Evolutionary conservation across 2,113 vertebrate genomes (phyloP).

Genomic region (Archilochus colubris): DNA sequence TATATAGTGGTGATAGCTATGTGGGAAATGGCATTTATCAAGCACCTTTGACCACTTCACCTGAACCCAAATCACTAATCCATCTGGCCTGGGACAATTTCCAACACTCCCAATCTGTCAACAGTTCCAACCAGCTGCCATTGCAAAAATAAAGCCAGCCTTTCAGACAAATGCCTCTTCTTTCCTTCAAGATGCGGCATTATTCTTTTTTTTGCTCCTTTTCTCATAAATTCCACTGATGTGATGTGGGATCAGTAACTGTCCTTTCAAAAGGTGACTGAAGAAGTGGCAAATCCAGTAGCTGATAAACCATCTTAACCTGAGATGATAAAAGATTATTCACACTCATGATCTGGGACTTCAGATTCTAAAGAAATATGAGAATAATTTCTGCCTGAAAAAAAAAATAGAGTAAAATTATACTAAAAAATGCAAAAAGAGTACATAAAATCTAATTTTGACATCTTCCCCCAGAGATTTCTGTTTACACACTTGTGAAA

Average conservation of each 20-base stretch:
- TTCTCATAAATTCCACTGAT: constrained; percentile 16
- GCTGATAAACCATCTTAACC: constrained; percentile 37
- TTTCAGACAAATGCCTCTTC: constrained; percentile 7
- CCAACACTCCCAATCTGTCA: constrained; percentile 43
- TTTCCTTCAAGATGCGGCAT: background rate
- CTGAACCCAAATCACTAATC: constrained; percentile 29
- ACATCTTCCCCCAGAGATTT: background rate
- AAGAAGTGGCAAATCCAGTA: constrained; percentile 32
- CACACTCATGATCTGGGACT: background rate
- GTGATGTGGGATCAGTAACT: background rate
- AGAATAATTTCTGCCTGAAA: background rate
- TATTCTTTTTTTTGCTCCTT: background rate
- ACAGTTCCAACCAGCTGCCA: constrained; percentile 42
- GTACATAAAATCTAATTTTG: background rate
- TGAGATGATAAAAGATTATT: background rate
- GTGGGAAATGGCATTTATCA: constrained; percentile 34
- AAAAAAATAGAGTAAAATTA: background rate
- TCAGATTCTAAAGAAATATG: background rate
- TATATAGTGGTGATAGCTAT: background rate
- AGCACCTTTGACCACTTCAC: constrained; percentile 36
- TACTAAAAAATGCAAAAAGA: background rate
- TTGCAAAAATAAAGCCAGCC: constrained; percentile 33
- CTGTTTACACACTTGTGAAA: background rate
- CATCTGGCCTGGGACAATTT: constrained; percentile 1
- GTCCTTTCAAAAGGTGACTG: constrained; percentile 14